Conservation (phyloP, 1,140 invertebrate species). For the Probaryconus sp. region DNA sequence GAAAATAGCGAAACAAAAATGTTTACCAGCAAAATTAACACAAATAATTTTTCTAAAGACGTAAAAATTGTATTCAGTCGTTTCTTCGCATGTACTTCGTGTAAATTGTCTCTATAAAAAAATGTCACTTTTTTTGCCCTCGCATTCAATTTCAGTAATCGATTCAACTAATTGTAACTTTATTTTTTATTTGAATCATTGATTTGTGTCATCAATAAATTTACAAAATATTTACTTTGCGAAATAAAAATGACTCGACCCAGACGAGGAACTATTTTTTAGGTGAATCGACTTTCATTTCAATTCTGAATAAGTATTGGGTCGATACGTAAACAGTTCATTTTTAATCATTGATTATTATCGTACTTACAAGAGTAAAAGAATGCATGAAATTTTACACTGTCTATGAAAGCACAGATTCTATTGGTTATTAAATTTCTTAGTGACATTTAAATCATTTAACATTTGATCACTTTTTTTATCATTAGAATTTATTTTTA, state of each 20-base stretch:
- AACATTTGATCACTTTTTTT: too few relatives aligned
- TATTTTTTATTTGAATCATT: conserved; percentile 25
- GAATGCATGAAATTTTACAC: too few relatives aligned
- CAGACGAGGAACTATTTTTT: conserved; percentile 55
- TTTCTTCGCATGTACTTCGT: conserved; percentile 33
- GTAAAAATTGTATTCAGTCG: conserved; percentile 47
- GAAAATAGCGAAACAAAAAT: conserved; percentile 18
- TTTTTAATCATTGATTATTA: conserved; percentile 51
- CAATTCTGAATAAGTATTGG: conserved; percentile 42
- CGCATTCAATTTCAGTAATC: conserved; percentile 6
- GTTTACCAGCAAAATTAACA: conserved; percentile 17
- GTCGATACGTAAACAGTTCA: conserved; percentile 44
- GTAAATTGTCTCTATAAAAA: conserved; percentile 48
- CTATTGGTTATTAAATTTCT: too few relatives aligned
- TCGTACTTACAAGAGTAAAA: too few relatives aligned
- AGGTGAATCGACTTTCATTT: conserved; percentile 48
- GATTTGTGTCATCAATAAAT: conserved; percentile 21
- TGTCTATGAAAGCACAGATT: too few relatives aligned
- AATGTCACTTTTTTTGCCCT: conserved; percentile 5
- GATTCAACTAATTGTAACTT: conserved; percentile 19
- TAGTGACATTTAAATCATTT: too few relatives aligned
- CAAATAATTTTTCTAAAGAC: conserved; percentile 5
- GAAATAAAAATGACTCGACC: conserved; percentile 42
- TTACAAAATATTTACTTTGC: conserved; percentile 34
- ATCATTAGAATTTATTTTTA: too few relatives aligned